Base-by-base conservation (phyloP, 2,113 vertebrate genomes). In the Corapipo altera region DNA sequence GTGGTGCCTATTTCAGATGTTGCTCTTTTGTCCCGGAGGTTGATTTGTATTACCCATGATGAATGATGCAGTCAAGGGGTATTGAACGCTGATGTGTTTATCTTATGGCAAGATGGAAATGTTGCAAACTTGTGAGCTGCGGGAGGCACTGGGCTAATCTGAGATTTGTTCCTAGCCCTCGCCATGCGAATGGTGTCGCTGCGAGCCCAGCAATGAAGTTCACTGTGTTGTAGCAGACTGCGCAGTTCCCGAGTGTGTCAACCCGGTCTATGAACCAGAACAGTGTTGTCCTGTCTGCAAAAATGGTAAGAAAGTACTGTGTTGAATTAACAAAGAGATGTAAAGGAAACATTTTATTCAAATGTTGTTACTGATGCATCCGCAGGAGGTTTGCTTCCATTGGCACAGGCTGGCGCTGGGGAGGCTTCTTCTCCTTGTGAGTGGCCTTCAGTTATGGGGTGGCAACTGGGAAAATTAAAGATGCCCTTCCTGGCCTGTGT, bases 221-320 rank as follows among this genome's bases (percentile, higher is more conserved):
- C 99, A 99, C 98, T 99, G 99, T 97, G 99, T 99, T 98, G 99
- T 99, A 98, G 99, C 99, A 85, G 99, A 99, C 98, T 99, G 99
- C 93, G 99, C 99, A 62, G 99, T 99, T 94, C 99, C 99, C 22
- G 99, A 99, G 97, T 99, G 99, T 96, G 99, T 99, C 98, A 99
- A 99, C 98, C 99, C 99, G 30, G 99, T 99, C 97, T 99, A 99
- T 95, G 99, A 99, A 97, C 99, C 99, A 90, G 99, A 99, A 93
- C 99, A 99, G 96, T 99, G 99, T 98, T 99, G 99, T 97, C 99
- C 99, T 94, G 99, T 99, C 98, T 99, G 99, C 99, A 99, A 99
- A 98, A 99, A 99, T 96, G 99, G 99, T 99, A 99, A 99, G 99
- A 97, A 95, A 94, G 39, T 75, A 69, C 96, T 84, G 88, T 78